These are phyloP conservation scores for Deroptyus accipitrinus DNA, from an alignment of 2,113 vertebrate genomes.

Conservation along the genomic window DNA sequence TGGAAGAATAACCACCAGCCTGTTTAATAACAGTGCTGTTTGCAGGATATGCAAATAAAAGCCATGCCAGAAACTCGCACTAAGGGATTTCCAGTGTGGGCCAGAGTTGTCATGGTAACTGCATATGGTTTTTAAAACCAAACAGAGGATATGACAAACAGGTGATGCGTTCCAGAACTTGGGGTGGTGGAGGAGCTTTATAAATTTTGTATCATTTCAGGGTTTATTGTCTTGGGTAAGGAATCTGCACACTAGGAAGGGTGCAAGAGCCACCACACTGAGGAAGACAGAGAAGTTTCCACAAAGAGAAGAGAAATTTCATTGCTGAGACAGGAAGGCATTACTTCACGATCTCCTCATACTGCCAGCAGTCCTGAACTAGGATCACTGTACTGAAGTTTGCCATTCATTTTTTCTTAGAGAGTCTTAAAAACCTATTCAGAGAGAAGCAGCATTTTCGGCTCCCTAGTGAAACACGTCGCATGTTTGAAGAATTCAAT, in stretches of 20 bases:
- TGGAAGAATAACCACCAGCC: conserved; percentile 31
- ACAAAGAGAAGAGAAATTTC: background rate
- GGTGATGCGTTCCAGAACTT: background rate
- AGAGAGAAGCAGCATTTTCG: background rate
- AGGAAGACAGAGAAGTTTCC: background rate
- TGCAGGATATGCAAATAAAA: conserved; percentile 12
- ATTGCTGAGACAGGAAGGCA: background rate
- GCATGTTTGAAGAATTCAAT: background rate
- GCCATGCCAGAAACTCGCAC: conserved; percentile 9
- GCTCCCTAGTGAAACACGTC: background rate
- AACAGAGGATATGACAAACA: background rate
- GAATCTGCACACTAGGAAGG: background rate
- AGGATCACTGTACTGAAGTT: background rate
- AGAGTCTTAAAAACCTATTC: background rate
- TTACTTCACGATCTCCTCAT: background rate
- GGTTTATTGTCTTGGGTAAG: background rate
- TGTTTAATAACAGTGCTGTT: conserved; percentile 56
- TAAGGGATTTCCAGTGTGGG: background rate
- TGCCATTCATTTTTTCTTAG: background rate
- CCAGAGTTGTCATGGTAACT: conserved; percentile 45
- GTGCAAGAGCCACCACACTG: background rate
- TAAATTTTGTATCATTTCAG: background rate
- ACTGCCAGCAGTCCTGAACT: background rate
- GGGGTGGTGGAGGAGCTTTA: background rate
- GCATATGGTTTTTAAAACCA: background rate